Evolutionary conservation across 1,140 invertebrate species (phyloP).

Genomic region (Ooceraea biroi): DNA sequence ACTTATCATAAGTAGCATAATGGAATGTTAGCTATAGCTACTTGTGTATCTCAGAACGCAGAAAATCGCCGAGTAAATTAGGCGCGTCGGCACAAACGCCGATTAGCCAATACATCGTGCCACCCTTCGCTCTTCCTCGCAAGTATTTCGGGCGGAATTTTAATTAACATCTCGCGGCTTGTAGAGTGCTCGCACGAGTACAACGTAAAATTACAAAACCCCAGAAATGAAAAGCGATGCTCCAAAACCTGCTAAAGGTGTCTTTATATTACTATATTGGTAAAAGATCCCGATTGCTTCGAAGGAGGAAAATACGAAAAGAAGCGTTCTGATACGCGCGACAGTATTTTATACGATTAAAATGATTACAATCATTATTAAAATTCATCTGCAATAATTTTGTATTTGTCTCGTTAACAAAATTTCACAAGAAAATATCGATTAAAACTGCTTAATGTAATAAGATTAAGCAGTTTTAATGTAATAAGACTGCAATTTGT

Average conservation of each 20-base stretch:
- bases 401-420: conserved; percentile 3
- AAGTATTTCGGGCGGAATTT: conserved; percentile 79
- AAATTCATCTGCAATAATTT: background rate
- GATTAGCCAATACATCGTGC: conserved; percentile 51
- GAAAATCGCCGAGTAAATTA: conserved; percentile 55
- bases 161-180: conserved; percentile 79
- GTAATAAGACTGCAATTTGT: background rate
- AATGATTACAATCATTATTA: conserved; percentile 30
- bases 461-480: too few relatives aligned
- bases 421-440: conserved; percentile 15
- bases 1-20: background rate
- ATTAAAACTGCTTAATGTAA: too few relatives aligned
- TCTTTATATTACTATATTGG: conserved; percentile 50
- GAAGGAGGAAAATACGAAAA: background rate
- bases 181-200: conserved; percentile 23
- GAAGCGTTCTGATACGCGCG: conserved; percentile 4
- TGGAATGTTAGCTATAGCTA: conserved; percentile 29
- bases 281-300: conserved; percentile 34
- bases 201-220: conserved; percentile 50
- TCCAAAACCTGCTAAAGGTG: conserved; percentile 15
- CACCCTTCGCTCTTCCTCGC: background rate
- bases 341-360: background rate
- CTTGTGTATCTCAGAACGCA: conserved; percentile 24
- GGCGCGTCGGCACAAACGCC: conserved; percentile 29
- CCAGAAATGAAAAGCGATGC: conserved; percentile 55